A percentile compares a stretch with the other conserved stretches of the same genome.
phyloP scores from a whole-genome alignment of 2,797 vertebrate genomes.

The Tokudaia muenninki region DNA sequence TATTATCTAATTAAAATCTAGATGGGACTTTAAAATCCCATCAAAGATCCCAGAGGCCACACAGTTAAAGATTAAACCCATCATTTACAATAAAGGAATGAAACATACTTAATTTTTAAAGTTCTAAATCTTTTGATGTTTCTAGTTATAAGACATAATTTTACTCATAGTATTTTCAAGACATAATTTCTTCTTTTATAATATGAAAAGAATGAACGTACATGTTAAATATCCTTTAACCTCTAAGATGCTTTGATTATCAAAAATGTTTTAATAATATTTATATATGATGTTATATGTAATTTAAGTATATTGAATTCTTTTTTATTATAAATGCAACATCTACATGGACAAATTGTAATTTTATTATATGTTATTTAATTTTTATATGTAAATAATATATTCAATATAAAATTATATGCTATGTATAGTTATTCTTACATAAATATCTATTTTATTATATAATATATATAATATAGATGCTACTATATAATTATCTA shows the following conservation, averaged over 20 bases:
- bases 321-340: background rate
- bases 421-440: background rate
- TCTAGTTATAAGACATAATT: background rate
- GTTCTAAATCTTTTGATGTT: slow-evolving; percentile 1
- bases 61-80: slow-evolving; percentile 12
- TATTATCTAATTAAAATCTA: background rate
- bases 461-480: background rate
- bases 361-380: no score
- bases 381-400: background rate
- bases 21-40: slow-evolving; percentile 2
- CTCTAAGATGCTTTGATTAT: background rate
- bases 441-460: background rate
- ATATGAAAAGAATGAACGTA: background rate
- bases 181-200: background rate
- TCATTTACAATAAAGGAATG: slow-evolving; percentile 26
- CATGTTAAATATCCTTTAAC: slow-evolving; percentile 37
- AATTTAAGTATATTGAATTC: background rate
- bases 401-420: background rate
- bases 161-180: background rate
- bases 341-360: background rate
- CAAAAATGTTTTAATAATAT: slow-evolving; percentile 24
- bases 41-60: background rate
- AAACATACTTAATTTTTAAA: slow-evolving; percentile 53
- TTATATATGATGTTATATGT: no score
- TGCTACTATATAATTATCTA: background rate